phyloP scores from a whole-genome alignment of 2,888 invertebrate species.

The Eilema griseolum region DNA sequence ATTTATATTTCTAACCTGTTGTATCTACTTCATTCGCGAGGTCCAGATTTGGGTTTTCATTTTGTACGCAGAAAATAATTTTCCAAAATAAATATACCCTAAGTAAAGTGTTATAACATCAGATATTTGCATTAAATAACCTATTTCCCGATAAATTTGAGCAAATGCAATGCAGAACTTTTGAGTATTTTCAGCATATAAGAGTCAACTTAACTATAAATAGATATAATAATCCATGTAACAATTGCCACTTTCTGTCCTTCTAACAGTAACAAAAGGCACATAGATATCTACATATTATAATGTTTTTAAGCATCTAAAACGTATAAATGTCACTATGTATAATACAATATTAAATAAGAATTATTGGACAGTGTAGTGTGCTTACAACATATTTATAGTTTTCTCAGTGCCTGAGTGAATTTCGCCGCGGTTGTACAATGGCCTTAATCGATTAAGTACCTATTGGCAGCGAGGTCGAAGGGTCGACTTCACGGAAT shows the following conservation, averaged over 20 bases:
- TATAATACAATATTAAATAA: neutral
- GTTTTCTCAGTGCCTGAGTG: slow-evolving; percentile 33
- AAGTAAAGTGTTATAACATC: too few relatives aligned
- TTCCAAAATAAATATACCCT: too few relatives aligned
- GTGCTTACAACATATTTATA: slow-evolving; percentile 40
- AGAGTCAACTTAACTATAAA: too few relatives aligned
- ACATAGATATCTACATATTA: neutral
- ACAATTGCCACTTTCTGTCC: neutral
- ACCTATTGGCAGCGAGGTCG: slow-evolving; percentile 34
- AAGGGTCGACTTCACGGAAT: slow-evolving; percentile 31
- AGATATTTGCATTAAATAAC: too few relatives aligned
- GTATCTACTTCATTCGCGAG: too few relatives aligned
- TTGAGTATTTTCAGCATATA: too few relatives aligned
- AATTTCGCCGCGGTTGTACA: slow-evolving; percentile 41
- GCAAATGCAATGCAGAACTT: too few relatives aligned
- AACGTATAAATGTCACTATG: neutral
- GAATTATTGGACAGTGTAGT: slow-evolving; percentile 17
- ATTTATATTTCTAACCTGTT: neutral
- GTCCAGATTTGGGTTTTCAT: too few relatives aligned
- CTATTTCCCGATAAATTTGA: too few relatives aligned
- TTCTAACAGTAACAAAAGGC: neutral
- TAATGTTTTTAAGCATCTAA: neutral
- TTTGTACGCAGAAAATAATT: too few relatives aligned
- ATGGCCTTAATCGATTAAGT: slow-evolving; percentile 49
- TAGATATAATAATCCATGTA: neutral